Base-by-base conservation (phyloP, 2,113 vertebrate genomes). In the Marmota monax region DNA sequence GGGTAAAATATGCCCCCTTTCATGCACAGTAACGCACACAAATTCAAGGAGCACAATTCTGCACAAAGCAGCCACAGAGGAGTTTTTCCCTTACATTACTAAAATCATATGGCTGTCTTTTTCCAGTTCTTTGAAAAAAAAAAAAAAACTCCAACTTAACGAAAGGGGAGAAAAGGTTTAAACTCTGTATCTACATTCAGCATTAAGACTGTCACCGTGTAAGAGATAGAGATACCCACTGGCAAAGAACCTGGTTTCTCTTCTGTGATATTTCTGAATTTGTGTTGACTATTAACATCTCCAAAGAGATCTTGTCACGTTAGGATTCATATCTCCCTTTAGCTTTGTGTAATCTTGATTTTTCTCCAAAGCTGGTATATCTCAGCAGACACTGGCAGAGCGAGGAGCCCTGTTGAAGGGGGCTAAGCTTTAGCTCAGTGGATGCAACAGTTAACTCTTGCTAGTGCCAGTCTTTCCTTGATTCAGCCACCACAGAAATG, bases 281-380 rank as follows among this genome's bases (percentile, higher is more conserved):
- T 80, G 83, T 90, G 12, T 8, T 93, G 72, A 94, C 77, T 96
- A 22, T 93, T 97, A 84, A 51, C 63, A 83, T 94, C 53, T 76
- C 42, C 89, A 51, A 97, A 88, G 65, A 97, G 79, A 89, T 42
- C 85, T 9, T 92, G 97, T 84, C 63, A 69, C 18, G 84, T 70
- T n/a, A 94, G 92, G 93, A 84, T 93, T 72, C 84, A 56, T n/a
- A 74, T 96, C 32, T 97, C 56, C 29, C 72, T 86, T 92, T 25
- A 73, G 79, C 63, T 91, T 4, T 95, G n/a, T 72, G 70, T 72
- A 97, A 94, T 34, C 18, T 83, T 42, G 91, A 84, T 86, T 76
- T 95, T 80, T 74, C 61, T 77, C 20, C 80, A 42, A 84, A 95
- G 42, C 39, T 65, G 92, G 58, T 53, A 20, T 27, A 82, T 77